Percentiles rank a stretch among this genome's conserved stretches.
Evolutionary conservation across 2,888 invertebrate genomes (phyloP).

Genomic region (Thecophora atra): DNA sequence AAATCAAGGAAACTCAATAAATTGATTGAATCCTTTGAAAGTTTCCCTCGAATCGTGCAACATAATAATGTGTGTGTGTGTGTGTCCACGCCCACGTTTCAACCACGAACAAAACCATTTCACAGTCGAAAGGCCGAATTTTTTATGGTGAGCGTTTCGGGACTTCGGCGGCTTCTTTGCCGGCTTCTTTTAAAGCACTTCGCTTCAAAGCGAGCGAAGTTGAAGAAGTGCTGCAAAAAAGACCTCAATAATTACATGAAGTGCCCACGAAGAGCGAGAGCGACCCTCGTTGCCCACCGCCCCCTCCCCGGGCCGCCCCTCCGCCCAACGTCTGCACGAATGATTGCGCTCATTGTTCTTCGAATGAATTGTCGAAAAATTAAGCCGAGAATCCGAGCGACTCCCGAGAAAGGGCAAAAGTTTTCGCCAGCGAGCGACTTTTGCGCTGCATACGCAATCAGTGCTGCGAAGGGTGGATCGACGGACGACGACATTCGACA

Average conservation of each 20-base stretch:
- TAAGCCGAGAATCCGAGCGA: slow-evolving; percentile 17
- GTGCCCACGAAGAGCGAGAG: slow-evolving; percentile 52
- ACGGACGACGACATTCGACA: slow-evolving; percentile 31
- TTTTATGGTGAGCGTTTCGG: too few relatives aligned
- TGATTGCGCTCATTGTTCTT: slow-evolving; percentile 64
- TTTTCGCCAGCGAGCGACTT: slow-evolving; percentile 31
- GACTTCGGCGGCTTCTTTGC: not conserved
- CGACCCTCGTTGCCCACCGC: too few relatives aligned
- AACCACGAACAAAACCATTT: slow-evolving; percentile 4
- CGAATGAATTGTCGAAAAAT: slow-evolving; percentile 46
- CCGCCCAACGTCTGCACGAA: slow-evolving; percentile 57
- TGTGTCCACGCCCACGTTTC: slow-evolving; percentile 31
- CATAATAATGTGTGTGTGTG: not conserved
- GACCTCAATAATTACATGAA: slow-evolving; percentile 62
- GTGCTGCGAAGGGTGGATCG: slow-evolving; percentile 48
- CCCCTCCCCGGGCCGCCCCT: too few relatives aligned
- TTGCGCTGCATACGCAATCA: slow-evolving; percentile 59
- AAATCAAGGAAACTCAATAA: too few relatives aligned
- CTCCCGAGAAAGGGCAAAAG: not conserved
- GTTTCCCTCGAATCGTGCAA: slow-evolving; percentile 37
- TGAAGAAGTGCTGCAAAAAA: slow-evolving; percentile 47
- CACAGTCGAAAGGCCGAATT: not conserved
- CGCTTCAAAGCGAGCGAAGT: not conserved
- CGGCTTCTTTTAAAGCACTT: not conserved
- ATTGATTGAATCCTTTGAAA: slow-evolving; percentile 49